Evolutionary conservation across 35 echinoderm and acorn worm species (phyloP), one percentile per base, ranked within the genome.

Genomic region (Apostichopus parvimensis): DNA sequence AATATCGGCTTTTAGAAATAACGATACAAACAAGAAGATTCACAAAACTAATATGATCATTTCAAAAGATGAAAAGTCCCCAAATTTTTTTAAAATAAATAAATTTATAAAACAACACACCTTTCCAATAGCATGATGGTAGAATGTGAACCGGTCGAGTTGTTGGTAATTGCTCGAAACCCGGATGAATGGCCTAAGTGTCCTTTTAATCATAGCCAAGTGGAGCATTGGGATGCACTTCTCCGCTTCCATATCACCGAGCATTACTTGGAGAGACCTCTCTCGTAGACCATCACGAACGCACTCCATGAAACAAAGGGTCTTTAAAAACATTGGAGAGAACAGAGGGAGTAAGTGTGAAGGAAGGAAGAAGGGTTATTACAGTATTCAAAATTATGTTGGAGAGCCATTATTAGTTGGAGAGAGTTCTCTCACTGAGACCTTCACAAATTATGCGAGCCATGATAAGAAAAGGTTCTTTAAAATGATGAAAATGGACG

Each of bases 111-210:
- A 80, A 52, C 57, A 87, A 34, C 75, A 60, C 72, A 98, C 97
- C 93, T 80, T 90, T 70, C 80, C 92, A 53, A 98, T 95, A 18
- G 97, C 86, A 23, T 93, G 91, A 93, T 98, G 97, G 65, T 96
- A 98, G 90, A 98, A 98, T 22, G 93, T 91, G 12, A 95, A 55
- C 56, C 88, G 72, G 28, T 94, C 90, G 56, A 98, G 79, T 58
- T 94, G 78, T n/a, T 95, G 89, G 73, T 56, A 60, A 6, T 78
- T 85, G 15, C 90, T 90, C 34, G 89, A 68, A 11, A 87, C 84
- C 77, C 95, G 79, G 24, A 98, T 75, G 86, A 98, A 98, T 22
- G 97, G 90, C 78, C 93, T 95, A 13, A 98, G 93, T 6, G 94
- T 96, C 14, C 97, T 86, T 20, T 95, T 90, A 55, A 92, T 87